phyloP scores from a whole-genome alignment of 2,888 invertebrate species.

The Andricus quercusramuli region DNA sequence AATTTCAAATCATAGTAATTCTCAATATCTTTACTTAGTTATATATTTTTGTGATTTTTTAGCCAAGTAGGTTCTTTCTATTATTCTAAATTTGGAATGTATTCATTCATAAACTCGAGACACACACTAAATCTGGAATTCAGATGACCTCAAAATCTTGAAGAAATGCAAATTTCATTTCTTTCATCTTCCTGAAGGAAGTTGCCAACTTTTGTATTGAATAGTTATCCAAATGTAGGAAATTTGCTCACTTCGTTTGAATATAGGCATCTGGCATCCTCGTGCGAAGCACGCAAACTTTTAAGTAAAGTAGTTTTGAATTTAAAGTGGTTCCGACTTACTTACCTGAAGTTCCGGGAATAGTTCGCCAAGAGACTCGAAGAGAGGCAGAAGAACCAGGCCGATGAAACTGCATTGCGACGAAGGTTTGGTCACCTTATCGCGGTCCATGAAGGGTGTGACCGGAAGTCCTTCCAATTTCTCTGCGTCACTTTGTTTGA shows the following conservation, averaged over 20 bases:
- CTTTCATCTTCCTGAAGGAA: neutral
- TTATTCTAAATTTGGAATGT: too few species aligned
- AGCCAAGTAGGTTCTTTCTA: too few species aligned
- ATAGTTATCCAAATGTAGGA: neutral
- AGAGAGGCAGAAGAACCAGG: slow-evolving; percentile 88
- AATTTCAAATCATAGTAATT: too few species aligned
- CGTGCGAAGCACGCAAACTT: neutral
- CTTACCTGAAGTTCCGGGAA: slow-evolving; percentile 86
- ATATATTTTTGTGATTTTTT: too few species aligned
- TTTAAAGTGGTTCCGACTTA: slow-evolving; percentile 24
- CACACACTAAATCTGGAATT: neutral
- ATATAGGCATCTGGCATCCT: neutral
- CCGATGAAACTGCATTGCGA: slow-evolving; percentile 92
- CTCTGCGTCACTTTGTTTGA: slow-evolving; percentile 89
- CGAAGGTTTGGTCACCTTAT: slow-evolving; percentile 90
- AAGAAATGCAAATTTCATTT: slow-evolving; percentile 12
- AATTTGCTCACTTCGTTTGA: neutral
- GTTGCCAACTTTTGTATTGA: slow-evolving; percentile 20
- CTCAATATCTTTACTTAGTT: too few species aligned
- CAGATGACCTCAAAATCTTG: neutral
- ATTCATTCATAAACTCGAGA: neutral
- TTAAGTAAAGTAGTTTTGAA: neutral
- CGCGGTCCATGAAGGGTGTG: slow-evolving; percentile 92
- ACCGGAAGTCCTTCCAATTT: slow-evolving; percentile 90
- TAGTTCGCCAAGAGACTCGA: slow-evolving; percentile 88